A percentile compares a stretch with the other conserved stretches of the same genome.
Conservation (phyloP, 2,113 vertebrate genomes). For the Seriola aureovittata region DNA sequence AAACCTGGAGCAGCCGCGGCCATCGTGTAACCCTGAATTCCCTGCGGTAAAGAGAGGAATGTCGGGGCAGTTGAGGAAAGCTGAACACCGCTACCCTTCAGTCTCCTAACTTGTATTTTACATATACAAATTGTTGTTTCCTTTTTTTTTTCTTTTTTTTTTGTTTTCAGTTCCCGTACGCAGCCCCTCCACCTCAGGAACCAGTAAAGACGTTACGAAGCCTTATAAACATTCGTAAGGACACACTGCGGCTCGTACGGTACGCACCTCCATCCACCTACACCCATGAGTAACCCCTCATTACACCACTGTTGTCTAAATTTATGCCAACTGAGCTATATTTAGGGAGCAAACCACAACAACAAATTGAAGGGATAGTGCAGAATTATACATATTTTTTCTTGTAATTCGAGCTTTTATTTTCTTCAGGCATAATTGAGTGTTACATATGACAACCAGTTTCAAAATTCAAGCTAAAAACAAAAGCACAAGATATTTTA, state of each 20-base stretch:
- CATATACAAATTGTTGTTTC: constrained; percentile 59
- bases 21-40: constrained; percentile 38
- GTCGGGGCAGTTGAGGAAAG: constrained; percentile 25
- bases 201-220: constrained; percentile 97
- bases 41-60: constrained; percentile 61
- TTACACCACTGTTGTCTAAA: not conserved
- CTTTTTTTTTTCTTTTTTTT: constrained; percentile 44
- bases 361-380: constrained; percentile 6
- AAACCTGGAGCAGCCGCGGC: constrained; percentile 48
- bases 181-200: constrained; percentile 96
- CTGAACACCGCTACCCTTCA: constrained; percentile 23
- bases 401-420: not conserved
- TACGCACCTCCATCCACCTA: constrained; percentile 71
- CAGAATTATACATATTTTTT: constrained; percentile 15
- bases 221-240: constrained; percentile 98
- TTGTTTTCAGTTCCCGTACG: constrained; percentile 92
- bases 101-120: constrained; percentile 44
- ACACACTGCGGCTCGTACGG: constrained; percentile 95
- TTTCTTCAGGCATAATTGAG: not conserved
- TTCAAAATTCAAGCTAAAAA: not conserved
- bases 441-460: not conserved
- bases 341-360: constrained; percentile 19
- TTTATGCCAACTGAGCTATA: constrained; percentile 8
- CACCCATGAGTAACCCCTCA: constrained; percentile 8
- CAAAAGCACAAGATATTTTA: not conserved